These are phyloP conservation scores for Slavum lentiscoides DNA, from an alignment of 2,888 invertebrate species.

Conservation along the genomic window DNA sequence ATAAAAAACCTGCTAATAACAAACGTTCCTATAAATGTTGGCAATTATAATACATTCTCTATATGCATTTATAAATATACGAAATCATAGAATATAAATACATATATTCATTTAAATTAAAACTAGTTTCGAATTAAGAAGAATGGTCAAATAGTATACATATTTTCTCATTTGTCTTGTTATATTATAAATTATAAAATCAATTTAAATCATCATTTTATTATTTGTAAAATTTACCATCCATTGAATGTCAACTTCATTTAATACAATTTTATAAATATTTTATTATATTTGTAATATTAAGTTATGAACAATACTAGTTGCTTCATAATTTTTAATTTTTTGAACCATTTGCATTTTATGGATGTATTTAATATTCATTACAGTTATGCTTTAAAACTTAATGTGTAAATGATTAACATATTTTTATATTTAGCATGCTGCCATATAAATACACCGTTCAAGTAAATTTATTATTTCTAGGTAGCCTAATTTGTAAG, in stretches of 20 bases:
- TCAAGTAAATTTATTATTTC: slow-evolving; percentile 38
- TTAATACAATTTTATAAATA: background rate
- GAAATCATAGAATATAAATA: background rate
- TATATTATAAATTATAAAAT: background rate
- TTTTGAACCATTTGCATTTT: slow-evolving; percentile 19
- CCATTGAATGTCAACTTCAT: background rate
- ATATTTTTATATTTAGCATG: slow-evolving; percentile 47
- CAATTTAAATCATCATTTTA: background rate
- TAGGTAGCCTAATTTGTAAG: slow-evolving; percentile 20
- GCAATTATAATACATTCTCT: background rate
- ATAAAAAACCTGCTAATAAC: background rate
- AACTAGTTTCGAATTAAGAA: slow-evolving; percentile 12
- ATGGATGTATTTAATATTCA: background rate
- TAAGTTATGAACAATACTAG: background rate
- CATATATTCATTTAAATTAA: background rate
- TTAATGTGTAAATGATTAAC: slow-evolving; percentile 27
- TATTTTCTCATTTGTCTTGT: background rate
- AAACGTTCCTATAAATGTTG: background rate
- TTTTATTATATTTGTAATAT: background rate
- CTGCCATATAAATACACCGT: slow-evolving; percentile 24
- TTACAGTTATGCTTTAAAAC: slow-evolving; percentile 32
- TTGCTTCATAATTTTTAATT: background rate
- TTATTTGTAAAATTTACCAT: background rate
- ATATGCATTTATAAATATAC: background rate
- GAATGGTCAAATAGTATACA: slow-evolving; percentile 48